These are phyloP conservation scores for Gobionotothen gibberifrons DNA, from an alignment of 2,797 vertebrate genomes.

Conservation along the genomic window DNA sequence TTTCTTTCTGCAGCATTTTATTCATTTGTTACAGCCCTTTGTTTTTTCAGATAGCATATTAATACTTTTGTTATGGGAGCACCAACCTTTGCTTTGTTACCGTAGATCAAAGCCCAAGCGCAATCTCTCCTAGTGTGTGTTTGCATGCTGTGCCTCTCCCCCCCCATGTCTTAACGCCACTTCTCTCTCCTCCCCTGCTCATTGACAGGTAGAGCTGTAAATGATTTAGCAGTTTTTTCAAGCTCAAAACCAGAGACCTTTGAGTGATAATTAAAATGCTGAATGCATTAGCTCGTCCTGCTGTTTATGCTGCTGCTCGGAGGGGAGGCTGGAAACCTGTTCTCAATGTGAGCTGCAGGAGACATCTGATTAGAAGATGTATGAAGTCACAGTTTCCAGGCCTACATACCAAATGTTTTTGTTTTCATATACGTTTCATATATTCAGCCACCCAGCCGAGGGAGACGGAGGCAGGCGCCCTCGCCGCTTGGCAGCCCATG, in stretches of 20 bases:
- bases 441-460: slow-evolving; percentile 56
- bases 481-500: slow-evolving; percentile 70
- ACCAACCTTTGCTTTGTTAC: slow-evolving; percentile 39
- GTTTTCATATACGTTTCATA: slow-evolving; percentile 22
- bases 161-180: background rate
- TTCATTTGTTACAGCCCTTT: background rate
- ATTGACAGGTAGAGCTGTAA: slow-evolving; percentile 53
- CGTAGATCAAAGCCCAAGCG: slow-evolving; percentile 40
- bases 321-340: slow-evolving; percentile 42
- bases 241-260: slow-evolving; percentile 58
- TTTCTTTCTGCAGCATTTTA: no score
- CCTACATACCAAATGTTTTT: background rate
- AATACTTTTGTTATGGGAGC: slow-evolving; percentile 32
- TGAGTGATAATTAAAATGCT: slow-evolving; percentile 71
- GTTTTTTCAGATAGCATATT: slow-evolving; percentile 11
- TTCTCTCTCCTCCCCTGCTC: slow-evolving; percentile 35
- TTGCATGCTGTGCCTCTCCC: background rate
- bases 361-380: slow-evolving; percentile 48
- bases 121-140: slow-evolving; percentile 2
- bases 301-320: slow-evolving; percentile 59
- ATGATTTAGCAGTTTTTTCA: slow-evolving; percentile 49
- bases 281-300: slow-evolving; percentile 52
- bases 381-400: slow-evolving; percentile 34
- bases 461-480: slow-evolving; percentile 59
- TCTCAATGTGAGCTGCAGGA: slow-evolving; percentile 38